Evolutionary conservation across 2,113 vertebrate genomes (phyloP).

Genomic region (Aptenodytes forsteri): DNA sequence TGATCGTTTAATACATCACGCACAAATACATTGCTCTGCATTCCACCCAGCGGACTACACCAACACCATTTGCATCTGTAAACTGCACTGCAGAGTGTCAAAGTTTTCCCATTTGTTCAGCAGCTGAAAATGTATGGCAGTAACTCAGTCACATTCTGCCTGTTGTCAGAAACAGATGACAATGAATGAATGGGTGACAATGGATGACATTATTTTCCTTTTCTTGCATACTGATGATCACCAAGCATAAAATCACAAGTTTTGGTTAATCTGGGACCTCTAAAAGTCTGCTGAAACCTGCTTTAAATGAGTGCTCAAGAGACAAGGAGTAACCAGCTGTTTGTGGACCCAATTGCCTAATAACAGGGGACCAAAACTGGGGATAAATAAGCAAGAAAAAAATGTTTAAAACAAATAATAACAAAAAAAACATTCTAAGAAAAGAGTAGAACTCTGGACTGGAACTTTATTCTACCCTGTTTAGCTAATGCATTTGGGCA

Average conservation of each 20-base stretch:
- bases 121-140: background rate
- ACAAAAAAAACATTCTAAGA: background rate
- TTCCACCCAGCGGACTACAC: background rate
- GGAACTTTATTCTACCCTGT: background rate
- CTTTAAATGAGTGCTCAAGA: background rate
- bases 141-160: background rate
- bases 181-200: background rate
- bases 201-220: background rate
- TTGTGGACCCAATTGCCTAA: background rate
- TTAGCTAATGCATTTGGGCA: background rate
- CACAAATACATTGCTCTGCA: background rate
- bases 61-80: background rate
- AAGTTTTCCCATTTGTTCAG: background rate
- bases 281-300: background rate
- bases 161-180: slow-evolving; percentile 9
- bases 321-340: background rate
- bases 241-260: background rate
- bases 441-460: background rate
- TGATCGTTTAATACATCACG: background rate
- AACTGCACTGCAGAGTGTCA: background rate
- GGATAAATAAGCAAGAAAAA: background rate
- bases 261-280: background rate
- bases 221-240: background rate
- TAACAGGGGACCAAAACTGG: background rate
- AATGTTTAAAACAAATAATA: background rate